These are phyloP conservation scores for Pholis gunnellus DNA, from an alignment of 2,113 vertebrate genomes.

Conservation along the genomic window DNA sequence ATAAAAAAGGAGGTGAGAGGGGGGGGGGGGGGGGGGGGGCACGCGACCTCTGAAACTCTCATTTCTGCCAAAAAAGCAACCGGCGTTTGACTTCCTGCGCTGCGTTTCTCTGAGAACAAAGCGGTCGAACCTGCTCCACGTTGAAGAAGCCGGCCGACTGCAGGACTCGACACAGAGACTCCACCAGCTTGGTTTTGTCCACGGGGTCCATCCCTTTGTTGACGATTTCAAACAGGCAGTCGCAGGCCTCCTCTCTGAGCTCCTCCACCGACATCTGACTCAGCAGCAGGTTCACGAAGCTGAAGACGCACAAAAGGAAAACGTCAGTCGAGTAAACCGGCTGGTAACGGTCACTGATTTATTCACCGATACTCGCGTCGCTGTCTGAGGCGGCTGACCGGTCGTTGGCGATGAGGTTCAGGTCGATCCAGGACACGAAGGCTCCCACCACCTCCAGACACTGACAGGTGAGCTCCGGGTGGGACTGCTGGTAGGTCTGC, in stretches of 20 bases:
- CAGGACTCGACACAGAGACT: slow-evolving; percentile 94
- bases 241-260: slow-evolving; percentile 97
- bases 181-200: slow-evolving; percentile 98
- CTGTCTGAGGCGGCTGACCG: slow-evolving; percentile 80
- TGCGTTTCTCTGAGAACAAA: too few species aligned
- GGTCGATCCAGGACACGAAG: slow-evolving; percentile 98
- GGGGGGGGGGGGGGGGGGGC: not conserved
- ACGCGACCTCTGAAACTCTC: too few species aligned
- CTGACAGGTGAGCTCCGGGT: slow-evolving; percentile 97
- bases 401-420: slow-evolving; percentile 98
- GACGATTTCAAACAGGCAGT: slow-evolving; percentile 98
- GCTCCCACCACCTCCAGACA: slow-evolving; percentile 99
- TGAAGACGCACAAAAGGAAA: slow-evolving; percentile 56
- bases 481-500: slow-evolving; percentile 92
- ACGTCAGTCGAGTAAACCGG: too few species aligned
- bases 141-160: slow-evolving; percentile 97
- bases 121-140: slow-evolving; percentile 89
- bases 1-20: too few species aligned
- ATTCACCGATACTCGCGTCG: too few species aligned
- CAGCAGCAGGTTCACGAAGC: slow-evolving; percentile 98
- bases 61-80: too few species aligned
- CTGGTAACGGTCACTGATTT: too few species aligned
- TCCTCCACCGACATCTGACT: slow-evolving; percentile 98
- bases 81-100: too few species aligned
- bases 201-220: slow-evolving; percentile 99